Evolutionary conservation across 2,113 vertebrate genomes (phyloP).

Genomic region (Isurus oxyrinchus): DNA sequence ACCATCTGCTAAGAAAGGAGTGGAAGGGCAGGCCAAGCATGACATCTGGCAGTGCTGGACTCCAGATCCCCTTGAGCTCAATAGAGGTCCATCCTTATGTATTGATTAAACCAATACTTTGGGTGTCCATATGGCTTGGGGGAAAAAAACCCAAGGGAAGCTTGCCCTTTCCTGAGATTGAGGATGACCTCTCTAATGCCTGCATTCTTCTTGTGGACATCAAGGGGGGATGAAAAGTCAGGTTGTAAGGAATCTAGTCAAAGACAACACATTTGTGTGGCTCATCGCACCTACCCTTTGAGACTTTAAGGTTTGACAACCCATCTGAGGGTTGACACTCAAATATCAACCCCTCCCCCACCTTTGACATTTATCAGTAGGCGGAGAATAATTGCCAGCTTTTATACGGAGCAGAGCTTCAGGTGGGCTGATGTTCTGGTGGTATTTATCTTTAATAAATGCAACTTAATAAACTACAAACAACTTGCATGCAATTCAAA

Average conservation of each 20-base stretch:
- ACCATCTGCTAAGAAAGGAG: slow-evolving; percentile 32
- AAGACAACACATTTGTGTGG: neutral
- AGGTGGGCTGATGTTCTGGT: neutral
- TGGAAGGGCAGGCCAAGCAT: slow-evolving; percentile 7
- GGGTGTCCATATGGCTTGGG: slow-evolving; percentile 27
- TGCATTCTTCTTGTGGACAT: neutral
- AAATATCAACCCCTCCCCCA: neutral
- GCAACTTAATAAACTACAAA: neutral
- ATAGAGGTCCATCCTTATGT: slow-evolving; percentile 26
- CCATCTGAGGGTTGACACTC: neutral
- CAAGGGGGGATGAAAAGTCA: neutral
- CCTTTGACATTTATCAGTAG: neutral
- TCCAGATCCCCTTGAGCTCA: slow-evolving; percentile 32
- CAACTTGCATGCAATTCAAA: neutral
- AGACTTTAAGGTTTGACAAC: neutral
- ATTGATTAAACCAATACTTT: slow-evolving; percentile 37
- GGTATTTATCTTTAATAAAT: neutral
- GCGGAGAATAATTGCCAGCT: neutral
- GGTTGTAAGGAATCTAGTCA: slow-evolving; percentile 13
- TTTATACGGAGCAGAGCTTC: neutral
- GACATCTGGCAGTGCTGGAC: slow-evolving; percentile 37
- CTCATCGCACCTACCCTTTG: neutral
- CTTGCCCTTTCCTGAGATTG: slow-evolving; percentile 7
- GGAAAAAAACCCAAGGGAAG: slow-evolving; percentile 27
- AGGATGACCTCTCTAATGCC: neutral